Evolutionary conservation across 2,113 vertebrate species (phyloP).

Genomic region (Toxotes jaculatrix): DNA sequence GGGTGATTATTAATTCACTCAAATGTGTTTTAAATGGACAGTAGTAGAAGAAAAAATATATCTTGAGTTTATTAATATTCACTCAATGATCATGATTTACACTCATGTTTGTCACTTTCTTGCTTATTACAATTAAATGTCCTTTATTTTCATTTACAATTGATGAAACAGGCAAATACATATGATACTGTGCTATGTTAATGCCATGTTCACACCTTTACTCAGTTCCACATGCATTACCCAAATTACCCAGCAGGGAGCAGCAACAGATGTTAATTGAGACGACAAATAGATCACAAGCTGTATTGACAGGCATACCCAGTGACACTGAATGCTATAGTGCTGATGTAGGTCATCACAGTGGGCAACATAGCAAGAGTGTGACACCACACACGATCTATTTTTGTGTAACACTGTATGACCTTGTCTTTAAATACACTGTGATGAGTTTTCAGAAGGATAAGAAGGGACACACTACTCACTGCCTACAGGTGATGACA

Average conservation of each 20-base stretch:
- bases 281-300: neutral
- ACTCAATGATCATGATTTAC: neutral
- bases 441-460: neutral
- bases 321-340: constrained; percentile 3
- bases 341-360: neutral
- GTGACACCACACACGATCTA: constrained; percentile 17
- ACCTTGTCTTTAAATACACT: constrained; percentile 45
- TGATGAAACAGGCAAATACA: neutral
- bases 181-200: neutral
- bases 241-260: constrained; percentile 62
- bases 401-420: constrained; percentile 4
- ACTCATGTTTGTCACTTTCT: neutral
- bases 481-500: neutral
- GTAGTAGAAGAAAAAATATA: neutral
- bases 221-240: constrained; percentile 28
- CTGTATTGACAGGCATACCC: neutral
- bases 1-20: neutral
- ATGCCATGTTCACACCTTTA: neutral
- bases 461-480: neutral
- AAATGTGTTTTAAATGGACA: neutral
- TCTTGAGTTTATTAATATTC: neutral
- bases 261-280: constrained; percentile 56
- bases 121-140: neutral
- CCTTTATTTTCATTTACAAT: neutral
- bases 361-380: constrained; percentile 24